phyloP scores from a whole-genome alignment of 2,113 vertebrate genomes.

The Coryphaenoides rupestris region DNA sequence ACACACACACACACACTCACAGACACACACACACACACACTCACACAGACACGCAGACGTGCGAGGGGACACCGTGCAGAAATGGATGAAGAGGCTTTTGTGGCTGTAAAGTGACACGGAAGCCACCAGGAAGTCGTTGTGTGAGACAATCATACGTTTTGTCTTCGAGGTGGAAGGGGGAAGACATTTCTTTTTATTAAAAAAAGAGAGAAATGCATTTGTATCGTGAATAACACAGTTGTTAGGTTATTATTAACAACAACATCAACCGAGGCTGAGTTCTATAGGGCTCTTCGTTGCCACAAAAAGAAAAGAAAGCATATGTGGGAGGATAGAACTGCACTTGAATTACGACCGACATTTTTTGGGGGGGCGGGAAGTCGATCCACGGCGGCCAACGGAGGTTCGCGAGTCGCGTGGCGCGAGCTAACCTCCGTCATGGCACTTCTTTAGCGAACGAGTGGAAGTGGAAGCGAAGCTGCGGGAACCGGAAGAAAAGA shows the following conservation, averaged over 20 bases:
- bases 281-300: too few relatives aligned
- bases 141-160: slow-evolving; percentile 37
- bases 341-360: slow-evolving; percentile 47
- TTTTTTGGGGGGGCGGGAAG: slow-evolving; percentile 33
- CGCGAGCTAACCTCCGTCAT: slow-evolving; percentile 47
- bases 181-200: too few relatives aligned
- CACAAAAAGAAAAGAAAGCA: slow-evolving; percentile 32
- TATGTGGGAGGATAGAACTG: slow-evolving; percentile 45
- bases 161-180: slow-evolving; percentile 12
- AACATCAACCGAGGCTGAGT: slow-evolving; percentile 36
- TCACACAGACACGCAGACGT: too few relatives aligned
- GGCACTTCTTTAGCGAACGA: slow-evolving; percentile 34
- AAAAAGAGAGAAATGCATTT: slow-evolving; percentile 20
- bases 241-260: slow-evolving; percentile 57
- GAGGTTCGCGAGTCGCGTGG: slow-evolving; percentile 35
- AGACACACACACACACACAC: too few relatives aligned
- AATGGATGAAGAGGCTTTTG: too few relatives aligned
- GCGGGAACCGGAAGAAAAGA: slow-evolving; percentile 30
- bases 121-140: slow-evolving; percentile 22
- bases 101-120: slow-evolving; percentile 35
- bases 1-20: too few relatives aligned
- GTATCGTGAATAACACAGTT: slow-evolving; percentile 55
- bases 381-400: slow-evolving; percentile 12
- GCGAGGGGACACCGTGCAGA: too few relatives aligned
- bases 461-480: slow-evolving; percentile 26